phyloP scores from a whole-genome alignment of 1,140 invertebrate genomes.

The Drosophila pruinosa region DNA sequence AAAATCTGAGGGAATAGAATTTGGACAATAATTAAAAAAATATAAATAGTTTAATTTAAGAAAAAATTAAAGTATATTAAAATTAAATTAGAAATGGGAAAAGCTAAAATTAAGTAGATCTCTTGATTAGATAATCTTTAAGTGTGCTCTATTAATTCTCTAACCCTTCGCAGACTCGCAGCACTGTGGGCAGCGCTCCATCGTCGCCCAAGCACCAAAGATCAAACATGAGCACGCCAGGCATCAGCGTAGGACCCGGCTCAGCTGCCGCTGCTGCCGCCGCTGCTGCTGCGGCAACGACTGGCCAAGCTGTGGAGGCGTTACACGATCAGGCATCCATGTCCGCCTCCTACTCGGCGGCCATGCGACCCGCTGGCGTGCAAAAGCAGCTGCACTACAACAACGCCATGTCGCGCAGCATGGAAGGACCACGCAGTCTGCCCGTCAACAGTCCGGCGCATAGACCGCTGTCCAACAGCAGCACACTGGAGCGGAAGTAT shows the following conservation, averaged over 20 bases:
- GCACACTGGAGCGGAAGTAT: constrained; percentile 84
- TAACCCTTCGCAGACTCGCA: constrained; percentile 64
- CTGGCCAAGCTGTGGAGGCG: constrained; percentile 73
- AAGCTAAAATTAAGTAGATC: too few relatives aligned
- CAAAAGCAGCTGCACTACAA: constrained; percentile 64
- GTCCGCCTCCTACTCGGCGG: constrained; percentile 69
- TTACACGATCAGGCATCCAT: constrained; percentile 71
- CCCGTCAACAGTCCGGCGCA: constrained; percentile 82
- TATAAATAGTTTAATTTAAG: too few relatives aligned
- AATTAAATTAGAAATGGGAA: too few relatives aligned
- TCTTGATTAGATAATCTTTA: too few relatives aligned
- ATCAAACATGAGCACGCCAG: constrained; percentile 82
- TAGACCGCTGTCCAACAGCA: constrained; percentile 82
- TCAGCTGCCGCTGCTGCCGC: constrained; percentile 43
- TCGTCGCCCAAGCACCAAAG: constrained; percentile 86
- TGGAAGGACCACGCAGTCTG: constrained; percentile 85
- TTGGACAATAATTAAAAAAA: too few relatives aligned
- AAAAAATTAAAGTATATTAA: too few relatives aligned
- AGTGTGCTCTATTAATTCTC: background rate
- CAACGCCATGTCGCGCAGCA: constrained; percentile 84
- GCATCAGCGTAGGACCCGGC: constrained; percentile 63
- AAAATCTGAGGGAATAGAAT: too few relatives aligned
- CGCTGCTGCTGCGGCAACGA: constrained; percentile 33
- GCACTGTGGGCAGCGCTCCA: constrained; percentile 85
- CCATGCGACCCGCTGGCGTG: constrained; percentile 62